Conservation (phyloP, 2,113 vertebrate genomes). For the Pelobates fuscus region DNA sequence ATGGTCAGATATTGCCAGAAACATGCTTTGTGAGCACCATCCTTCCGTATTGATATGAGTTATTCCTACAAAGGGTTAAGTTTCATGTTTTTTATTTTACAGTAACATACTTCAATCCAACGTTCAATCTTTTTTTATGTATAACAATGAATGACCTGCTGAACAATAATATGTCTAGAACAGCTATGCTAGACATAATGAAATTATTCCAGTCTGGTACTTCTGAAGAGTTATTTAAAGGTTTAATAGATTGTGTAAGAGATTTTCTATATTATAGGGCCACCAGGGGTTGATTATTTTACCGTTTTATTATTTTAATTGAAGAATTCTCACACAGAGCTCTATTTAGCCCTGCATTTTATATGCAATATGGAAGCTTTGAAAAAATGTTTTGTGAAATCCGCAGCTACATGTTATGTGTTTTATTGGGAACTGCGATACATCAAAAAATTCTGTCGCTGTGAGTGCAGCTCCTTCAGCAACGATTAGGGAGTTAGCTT, state of each 20-base stretch:
- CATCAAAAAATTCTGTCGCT: not conserved
- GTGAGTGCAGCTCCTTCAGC: not conserved
- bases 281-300: constrained; percentile 24
- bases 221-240: constrained; percentile 30
- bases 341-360: constrained; percentile 2
- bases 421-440: constrained; percentile 12
- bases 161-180: constrained; percentile 22
- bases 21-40: too few species aligned
- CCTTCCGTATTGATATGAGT: too few species aligned
- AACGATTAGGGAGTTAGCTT: not conserved
- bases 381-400: not conserved
- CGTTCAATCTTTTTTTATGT: not conserved
- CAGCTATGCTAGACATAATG: constrained; percentile 28
- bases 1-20: too few species aligned
- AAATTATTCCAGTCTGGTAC: constrained; percentile 43
- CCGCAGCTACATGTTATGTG: not conserved
- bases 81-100: not conserved
- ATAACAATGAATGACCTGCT: not conserved
- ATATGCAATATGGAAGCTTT: constrained; percentile 6
- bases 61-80: too few species aligned
- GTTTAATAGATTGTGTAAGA: constrained; percentile 17
- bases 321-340: not conserved
- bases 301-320: constrained; percentile 24
- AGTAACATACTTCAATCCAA: constrained; percentile 1
- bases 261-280: not conserved